Evolutionary conservation across 2,113 vertebrate species (phyloP), one percentile per base, ranked within the genome.

Genomic region (Hucho hucho): DNA sequence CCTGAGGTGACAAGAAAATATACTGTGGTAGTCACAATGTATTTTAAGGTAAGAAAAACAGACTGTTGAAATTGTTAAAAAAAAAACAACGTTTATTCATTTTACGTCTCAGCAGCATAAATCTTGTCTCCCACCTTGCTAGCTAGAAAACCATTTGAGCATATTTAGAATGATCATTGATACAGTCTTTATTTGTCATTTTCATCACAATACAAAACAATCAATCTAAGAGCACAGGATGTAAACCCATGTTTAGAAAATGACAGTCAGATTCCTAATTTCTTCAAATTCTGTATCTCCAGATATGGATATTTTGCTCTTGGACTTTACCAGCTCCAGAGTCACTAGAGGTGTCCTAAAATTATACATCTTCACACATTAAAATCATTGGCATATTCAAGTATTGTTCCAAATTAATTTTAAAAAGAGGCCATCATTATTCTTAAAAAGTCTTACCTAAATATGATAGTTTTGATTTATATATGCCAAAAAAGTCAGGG

Each of bases 61-160:
- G 64, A 29, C 3, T 4, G 3, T 6, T n/a, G 29, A 81, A 70
- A 75, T 76, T 47, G 67, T 87, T 81, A 92, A 92, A 95, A 92
- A 96, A 96, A 97, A 96, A 93, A 92, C 90, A 86, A 95, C 81
- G 92, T 97, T 96, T 95, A 97, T 98, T 97, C 86, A 90, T 95
- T 93, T 74, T 76, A 92, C 88, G 71, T 91, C 91, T 94, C 93
- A 96, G 95, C 96, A 97, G 96, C 95, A 94, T 90, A 79, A 92
- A 94, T 93, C 4, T 95, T 86, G 3, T 78, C 37, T 72, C 92
- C 81, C 90, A 93, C 87, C 92, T 46, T 90, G 18, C 73, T 53
- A 87, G 89, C 89, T 90, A 93, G 87, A 92, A 87, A 91, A 91
- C 84, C 83, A 88, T 86, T 83, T 83, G 75, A 78, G 75, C 61